Evolutionary conservation across 2,113 vertebrate species (phyloP), one percentile per base, ranked within the genome.

Genomic region (Seriola quinqueradiata): DNA sequence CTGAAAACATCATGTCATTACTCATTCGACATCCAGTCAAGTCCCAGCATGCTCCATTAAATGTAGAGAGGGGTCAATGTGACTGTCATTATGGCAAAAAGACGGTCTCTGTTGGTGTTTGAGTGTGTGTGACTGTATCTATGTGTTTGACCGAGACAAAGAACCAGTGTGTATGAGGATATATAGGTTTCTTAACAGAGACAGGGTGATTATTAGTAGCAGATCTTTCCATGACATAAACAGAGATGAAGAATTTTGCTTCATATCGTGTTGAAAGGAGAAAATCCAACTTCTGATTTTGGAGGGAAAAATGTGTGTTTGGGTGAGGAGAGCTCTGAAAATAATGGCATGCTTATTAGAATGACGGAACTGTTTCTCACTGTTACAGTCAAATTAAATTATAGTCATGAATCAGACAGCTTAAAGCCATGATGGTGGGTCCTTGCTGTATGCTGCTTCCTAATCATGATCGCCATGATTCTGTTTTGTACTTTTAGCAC

Each of bases 1-100:
- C 78, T 76, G 50, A 89, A 89, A 84, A 86, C 79, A 75, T 73
- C 46, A 74, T 68, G 73, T 90, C 83, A 89, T 92, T 74, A 79
- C 66, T 93, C 77, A 89, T 72, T 85, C 83, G 0, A 68, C 80
- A 87, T 67, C 70, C 74, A 81, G 75, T 86, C 70, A 70, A 67
- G 72, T 40, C 67, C 65, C 42, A 25, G 66, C 54, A 60, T 21
- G 71, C 84, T 78, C 50, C 75, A 86, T 88, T 82, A 84, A 88
- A 77, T 48, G 70, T 70, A 70, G 57, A 72, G 58, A 74, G 54
- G 70, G 87, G 82, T 87, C 82, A 84, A 54, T 71, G 77, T 64
- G 14, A 67, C 73, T 59, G 82, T 88, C 83, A 85, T 58, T 58
- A 44, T 64, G 74, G 68, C 70, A 58, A 61, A 70, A 54, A 73